Evolutionary conservation across 2,113 vertebrate genomes (phyloP).

Genomic region (Salvator merianae): DNA sequence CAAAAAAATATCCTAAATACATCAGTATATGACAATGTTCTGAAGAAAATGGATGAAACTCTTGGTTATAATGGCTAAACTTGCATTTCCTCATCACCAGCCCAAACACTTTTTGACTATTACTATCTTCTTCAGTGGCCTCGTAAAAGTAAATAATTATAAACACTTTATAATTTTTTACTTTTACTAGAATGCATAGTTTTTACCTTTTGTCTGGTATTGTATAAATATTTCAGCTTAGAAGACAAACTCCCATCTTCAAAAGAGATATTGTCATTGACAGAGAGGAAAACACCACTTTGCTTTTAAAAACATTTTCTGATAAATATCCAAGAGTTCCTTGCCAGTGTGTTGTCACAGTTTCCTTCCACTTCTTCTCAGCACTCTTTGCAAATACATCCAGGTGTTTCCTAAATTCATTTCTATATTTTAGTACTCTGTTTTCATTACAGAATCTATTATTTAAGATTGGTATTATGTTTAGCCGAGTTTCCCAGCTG

Average conservation of each 20-base stretch:
- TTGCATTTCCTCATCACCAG: too few relatives aligned
- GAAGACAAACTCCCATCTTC: conserved; percentile 13
- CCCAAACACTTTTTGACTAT: too few relatives aligned
- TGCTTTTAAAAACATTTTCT: conserved; percentile 7
- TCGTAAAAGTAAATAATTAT: too few relatives aligned
- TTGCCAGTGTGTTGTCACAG: background rate
- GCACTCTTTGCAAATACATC: background rate
- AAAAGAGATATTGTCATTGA: background rate
- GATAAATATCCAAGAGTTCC: background rate
- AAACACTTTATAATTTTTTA: too few relatives aligned
- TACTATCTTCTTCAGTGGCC: too few relatives aligned
- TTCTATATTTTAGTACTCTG: background rate
- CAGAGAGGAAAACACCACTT: conserved; percentile 1
- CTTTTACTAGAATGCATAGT: background rate
- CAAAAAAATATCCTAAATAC: too few relatives aligned
- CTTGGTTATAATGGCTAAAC: too few relatives aligned
- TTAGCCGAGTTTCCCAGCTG: background rate
- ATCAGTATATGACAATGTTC: too few relatives aligned
- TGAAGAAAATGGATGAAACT: too few relatives aligned
- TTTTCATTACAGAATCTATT: background rate
- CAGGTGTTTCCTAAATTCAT: conserved; percentile 1
- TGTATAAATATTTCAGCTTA: background rate
- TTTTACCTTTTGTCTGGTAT: background rate
- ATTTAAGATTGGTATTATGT: background rate
- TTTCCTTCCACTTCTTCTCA: conserved; percentile 6